Conservation (phyloP, 1,140 invertebrate genomes). For the Ptiloglossa arizonensis region DNA sequence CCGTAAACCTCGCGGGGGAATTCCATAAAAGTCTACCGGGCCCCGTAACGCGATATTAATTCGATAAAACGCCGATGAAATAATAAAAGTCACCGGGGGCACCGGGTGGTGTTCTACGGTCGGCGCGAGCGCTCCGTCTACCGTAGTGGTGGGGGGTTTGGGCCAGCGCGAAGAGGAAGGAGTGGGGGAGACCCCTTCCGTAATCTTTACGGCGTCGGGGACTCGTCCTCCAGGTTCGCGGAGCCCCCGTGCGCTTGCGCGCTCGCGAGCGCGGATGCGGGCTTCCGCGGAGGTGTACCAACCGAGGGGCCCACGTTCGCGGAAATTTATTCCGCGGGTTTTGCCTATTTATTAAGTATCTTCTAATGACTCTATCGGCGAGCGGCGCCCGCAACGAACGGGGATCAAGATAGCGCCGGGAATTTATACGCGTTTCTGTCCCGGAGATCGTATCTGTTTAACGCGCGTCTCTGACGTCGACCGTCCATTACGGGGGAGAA, state of each 20-base stretch:
- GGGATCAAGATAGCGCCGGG: slow-evolving; percentile 57
- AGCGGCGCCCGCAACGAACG: slow-evolving; percentile 32
- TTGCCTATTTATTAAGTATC: slow-evolving; percentile 61
- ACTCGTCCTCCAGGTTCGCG: background rate
- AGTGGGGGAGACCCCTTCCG: too few species aligned
- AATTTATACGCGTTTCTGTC: slow-evolving; percentile 56
- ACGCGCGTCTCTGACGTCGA: slow-evolving; percentile 18
- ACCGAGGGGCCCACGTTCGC: background rate
- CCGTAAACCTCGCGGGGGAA: background rate
- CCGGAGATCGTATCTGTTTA: slow-evolving; percentile 60
- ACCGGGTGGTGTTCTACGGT: background rate
- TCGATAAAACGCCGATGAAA: slow-evolving; percentile 5
- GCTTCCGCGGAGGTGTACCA: background rate
- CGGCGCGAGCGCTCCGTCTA: background rate
- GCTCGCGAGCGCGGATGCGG: background rate
- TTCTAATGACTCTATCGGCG: slow-evolving; percentile 65
- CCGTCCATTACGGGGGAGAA: slow-evolving; percentile 20
- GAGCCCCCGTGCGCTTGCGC: too few species aligned
- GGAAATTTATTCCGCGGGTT: slow-evolving; percentile 46
- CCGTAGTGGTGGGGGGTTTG: too few species aligned
- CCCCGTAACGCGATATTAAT: slow-evolving; percentile 3
- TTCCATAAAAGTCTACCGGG: background rate
- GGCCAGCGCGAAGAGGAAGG: background rate
- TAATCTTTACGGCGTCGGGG: slow-evolving; percentile 17
- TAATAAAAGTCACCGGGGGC: slow-evolving; percentile 17